Evolutionary conservation across 1,140 invertebrate genomes (phyloP).

Genomic region (Aphidius ervi): DNA sequence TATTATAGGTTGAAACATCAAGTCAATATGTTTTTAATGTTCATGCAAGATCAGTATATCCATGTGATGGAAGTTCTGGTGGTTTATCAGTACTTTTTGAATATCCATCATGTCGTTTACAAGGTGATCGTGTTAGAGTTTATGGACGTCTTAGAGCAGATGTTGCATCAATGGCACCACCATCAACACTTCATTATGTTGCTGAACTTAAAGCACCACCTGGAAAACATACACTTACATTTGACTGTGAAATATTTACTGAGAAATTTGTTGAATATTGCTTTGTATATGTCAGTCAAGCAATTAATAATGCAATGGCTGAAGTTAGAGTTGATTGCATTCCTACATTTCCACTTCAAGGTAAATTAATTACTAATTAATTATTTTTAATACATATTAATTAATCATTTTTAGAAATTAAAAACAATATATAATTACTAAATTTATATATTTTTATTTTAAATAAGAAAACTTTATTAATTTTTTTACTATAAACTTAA

Average conservation of each 20-base stretch:
- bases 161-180: constrained; percentile 60
- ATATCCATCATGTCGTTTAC: constrained; percentile 74
- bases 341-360: constrained; percentile 71
- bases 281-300: constrained; percentile 79
- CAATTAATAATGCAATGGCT: constrained; percentile 73
- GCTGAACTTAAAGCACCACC: constrained; percentile 55
- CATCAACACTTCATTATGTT: constrained; percentile 47
- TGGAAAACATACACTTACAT: constrained; percentile 69
- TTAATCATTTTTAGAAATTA: no score
- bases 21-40: constrained; percentile 79
- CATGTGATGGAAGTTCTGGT: constrained; percentile 65
- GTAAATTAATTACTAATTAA: constrained; percentile 45
- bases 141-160: constrained; percentile 66
- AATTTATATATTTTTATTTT: no score
- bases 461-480: no score
- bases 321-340: constrained; percentile 78
- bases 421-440: no score
- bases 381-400: no score
- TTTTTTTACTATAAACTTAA: no score
- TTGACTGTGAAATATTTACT: constrained; percentile 77
- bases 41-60: constrained; percentile 73
- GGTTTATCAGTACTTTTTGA: constrained; percentile 73
- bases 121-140: constrained; percentile 70
- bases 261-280: constrained; percentile 80
- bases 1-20: constrained; percentile 70